Evolutionary conservation across 2,888 invertebrate genomes (phyloP).

Genomic region (Cheilosia soror): DNA sequence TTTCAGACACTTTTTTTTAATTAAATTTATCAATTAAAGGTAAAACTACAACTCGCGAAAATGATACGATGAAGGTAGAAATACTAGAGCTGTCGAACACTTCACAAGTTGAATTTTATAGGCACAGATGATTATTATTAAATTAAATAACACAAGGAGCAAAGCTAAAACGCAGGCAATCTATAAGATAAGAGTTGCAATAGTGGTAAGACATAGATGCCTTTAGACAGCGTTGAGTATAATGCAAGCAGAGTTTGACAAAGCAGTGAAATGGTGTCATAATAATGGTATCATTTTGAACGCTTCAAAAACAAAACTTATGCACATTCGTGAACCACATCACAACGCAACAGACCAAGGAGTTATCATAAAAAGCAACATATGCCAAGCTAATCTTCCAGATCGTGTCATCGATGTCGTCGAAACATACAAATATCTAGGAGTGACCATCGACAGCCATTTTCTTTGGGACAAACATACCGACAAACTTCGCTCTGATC

Average conservation of each 20-base stretch:
- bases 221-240: not conserved
- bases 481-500: conserved; percentile 10
- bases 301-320: conserved; percentile 1
- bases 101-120: too few relatives aligned
- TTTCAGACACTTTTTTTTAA: too few relatives aligned
- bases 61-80: too few relatives aligned
- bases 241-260: conserved; percentile 5
- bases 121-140: too few relatives aligned
- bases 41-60: too few relatives aligned
- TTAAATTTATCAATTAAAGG: too few relatives aligned
- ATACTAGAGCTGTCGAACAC: too few relatives aligned
- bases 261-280: conserved; percentile 8
- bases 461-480: conserved; percentile 15
- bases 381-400: not conserved
- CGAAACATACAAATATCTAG: not conserved
- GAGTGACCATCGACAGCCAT: conserved; percentile 1
- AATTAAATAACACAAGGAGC: too few relatives aligned
- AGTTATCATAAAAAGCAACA: not conserved
- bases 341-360: not conserved
- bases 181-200: not conserved
- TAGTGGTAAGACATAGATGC: conserved; percentile 6
- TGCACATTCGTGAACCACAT: not conserved
- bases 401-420: not conserved
- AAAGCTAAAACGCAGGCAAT: too few relatives aligned
- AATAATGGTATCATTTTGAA: not conserved